Percentiles rank a stretch among this genome's conserved stretches.
Evolutionary conservation across 2,888 invertebrate species (phyloP).

Genomic region (Myopa testacea): DNA sequence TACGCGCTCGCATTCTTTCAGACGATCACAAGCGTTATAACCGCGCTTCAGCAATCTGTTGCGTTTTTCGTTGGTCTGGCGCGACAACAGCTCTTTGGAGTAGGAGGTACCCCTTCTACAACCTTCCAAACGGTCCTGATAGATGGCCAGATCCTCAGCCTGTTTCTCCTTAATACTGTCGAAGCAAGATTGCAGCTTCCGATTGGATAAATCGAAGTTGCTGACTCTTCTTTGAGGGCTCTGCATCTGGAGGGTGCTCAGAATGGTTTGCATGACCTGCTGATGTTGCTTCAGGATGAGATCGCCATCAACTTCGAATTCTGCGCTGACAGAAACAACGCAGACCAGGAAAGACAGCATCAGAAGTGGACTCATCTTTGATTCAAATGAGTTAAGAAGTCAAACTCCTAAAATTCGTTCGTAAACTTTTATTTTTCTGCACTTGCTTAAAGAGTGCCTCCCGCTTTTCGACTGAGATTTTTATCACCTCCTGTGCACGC

Average conservation of each 20-base stretch:
- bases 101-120: background rate
- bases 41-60: conserved; percentile 47
- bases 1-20: conserved; percentile 46
- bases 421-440: too few species aligned
- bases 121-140: background rate
- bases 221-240: background rate
- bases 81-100: background rate
- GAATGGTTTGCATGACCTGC: background rate
- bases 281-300: background rate
- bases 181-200: background rate
- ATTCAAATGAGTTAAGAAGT: too few species aligned
- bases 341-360: background rate
- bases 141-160: background rate
- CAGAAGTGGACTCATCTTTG: background rate
- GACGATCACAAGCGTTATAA: conserved; percentile 46
- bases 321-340: background rate
- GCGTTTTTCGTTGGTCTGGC: conserved; percentile 43
- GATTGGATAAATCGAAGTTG: background rate
- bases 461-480: too few species aligned
- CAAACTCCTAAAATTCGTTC: too few species aligned
- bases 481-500: too few species aligned
- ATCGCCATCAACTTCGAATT: background rate
- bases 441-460: too few species aligned
- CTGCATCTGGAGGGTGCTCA: background rate
- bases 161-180: background rate